A percentile compares a stretch with the other conserved stretches of the same genome.
phyloP scores from a whole-genome alignment of 2,113 vertebrate species.

The Ahaetulla prasina region DNA sequence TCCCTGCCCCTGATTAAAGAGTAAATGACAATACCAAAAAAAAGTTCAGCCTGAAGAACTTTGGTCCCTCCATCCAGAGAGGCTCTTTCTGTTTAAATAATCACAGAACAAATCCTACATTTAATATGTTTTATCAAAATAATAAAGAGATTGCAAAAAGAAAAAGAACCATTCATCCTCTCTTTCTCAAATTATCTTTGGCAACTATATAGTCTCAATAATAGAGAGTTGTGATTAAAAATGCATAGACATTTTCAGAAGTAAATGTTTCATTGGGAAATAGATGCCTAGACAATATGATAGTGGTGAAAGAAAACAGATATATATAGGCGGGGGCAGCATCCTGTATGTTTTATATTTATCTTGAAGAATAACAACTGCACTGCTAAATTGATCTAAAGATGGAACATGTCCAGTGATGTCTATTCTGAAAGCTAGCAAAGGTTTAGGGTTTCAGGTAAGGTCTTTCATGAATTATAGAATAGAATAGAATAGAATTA shows the following conservation, averaged over 20 bases:
- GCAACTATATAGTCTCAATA: constrained; percentile 31
- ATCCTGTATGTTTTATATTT: not conserved
- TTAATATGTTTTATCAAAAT: constrained; percentile 58
- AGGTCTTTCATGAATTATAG: not conserved
- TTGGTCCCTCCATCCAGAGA: not conserved
- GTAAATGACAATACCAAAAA: not conserved
- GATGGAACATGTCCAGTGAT: not conserved
- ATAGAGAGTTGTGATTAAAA: constrained; percentile 18
- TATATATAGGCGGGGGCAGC: not conserved
- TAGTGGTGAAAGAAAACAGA: not conserved
- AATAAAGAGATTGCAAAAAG: constrained; percentile 44
- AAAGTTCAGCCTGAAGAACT: constrained; percentile 27
- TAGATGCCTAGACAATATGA: constrained; percentile 8
- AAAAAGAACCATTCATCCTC: constrained; percentile 1
- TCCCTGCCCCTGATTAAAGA: not conserved
- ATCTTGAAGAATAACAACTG: not conserved
- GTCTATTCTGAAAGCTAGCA: not conserved
- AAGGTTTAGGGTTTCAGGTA: not conserved
- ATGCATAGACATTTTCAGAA: constrained; percentile 42
- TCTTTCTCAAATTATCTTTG: constrained; percentile 53
- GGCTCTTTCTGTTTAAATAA: constrained; percentile 44
- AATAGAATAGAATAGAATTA: too few relatives aligned
- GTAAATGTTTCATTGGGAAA: constrained; percentile 47
- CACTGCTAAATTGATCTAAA: not conserved
- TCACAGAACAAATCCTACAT: constrained; percentile 49